Conservation (phyloP, 2,888 invertebrate species). For the Lasius fuliginosus region DNA sequence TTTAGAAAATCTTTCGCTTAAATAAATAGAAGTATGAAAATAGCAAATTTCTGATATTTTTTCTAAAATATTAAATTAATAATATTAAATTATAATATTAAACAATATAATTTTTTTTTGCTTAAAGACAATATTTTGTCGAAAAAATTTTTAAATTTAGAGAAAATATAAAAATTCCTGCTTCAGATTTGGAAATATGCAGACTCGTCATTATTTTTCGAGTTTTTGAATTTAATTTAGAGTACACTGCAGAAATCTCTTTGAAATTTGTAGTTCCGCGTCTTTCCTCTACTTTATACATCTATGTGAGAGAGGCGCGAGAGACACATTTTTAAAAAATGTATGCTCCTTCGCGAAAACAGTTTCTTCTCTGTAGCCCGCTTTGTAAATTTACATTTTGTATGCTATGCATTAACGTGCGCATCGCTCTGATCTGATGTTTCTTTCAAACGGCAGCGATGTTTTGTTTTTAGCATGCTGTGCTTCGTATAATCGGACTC, state of each 20-base stretch:
- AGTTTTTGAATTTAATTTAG: slow-evolving; percentile 7
- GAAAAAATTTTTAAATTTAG: no score
- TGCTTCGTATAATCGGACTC: not conserved
- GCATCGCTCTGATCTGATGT: not conserved
- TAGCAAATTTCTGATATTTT: not conserved
- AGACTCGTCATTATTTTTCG: not conserved
- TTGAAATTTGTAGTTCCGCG: slow-evolving; percentile 33
- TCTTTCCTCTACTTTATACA: slow-evolving; percentile 1
- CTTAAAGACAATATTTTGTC: no score
- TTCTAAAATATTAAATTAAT: not conserved
- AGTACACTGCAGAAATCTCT: slow-evolving; percentile 32
- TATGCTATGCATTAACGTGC: slow-evolving; percentile 11
- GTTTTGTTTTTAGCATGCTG: not conserved
- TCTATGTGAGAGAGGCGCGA: not conserved
- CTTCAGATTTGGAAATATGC: not conserved
- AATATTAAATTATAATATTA: no score
- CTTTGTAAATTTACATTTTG: slow-evolving; percentile 19
- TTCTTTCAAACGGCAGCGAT: not conserved
- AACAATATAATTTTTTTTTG: no score
- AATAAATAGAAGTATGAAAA: not conserved
- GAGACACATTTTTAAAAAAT: slow-evolving; percentile 5
- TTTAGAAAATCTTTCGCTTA: not conserved
- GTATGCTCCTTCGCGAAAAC: not conserved
- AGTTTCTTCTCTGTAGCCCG: slow-evolving; percentile 4
- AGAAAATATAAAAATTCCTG: not conserved